Evolutionary conservation across 2,113 vertebrate species (phyloP).

Genomic region (Balaeniceps rex): DNA sequence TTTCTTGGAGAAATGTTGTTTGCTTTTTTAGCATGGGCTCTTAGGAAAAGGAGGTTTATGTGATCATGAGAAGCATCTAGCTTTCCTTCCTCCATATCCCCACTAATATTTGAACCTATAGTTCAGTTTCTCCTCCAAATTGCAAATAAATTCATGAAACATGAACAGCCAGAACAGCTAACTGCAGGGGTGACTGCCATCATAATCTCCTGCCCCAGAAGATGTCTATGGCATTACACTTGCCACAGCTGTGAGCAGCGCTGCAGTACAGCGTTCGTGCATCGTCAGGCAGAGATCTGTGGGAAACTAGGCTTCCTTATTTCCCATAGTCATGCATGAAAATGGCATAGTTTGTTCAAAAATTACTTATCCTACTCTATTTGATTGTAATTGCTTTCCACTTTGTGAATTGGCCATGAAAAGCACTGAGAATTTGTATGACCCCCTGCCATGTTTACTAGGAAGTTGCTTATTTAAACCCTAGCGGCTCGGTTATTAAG

Average conservation of each 20-base stretch:
- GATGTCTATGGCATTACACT: not conserved
- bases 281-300: not conserved
- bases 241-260: not conserved
- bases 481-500: not conserved
- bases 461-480: not conserved
- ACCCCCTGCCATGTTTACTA: not conserved
- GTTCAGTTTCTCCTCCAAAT: not conserved
- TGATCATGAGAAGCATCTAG: not conserved
- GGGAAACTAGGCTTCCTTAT: not conserved
- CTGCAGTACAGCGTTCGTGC: not conserved
- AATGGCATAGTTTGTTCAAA: not conserved
- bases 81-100: not conserved
- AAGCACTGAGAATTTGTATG: not conserved
- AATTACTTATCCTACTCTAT: not conserved
- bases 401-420: not conserved
- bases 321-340: not conserved
- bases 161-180: not conserved
- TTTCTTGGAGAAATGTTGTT: not conserved
- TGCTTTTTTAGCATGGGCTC: not conserved
- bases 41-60: not conserved
- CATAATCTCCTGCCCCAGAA: not conserved
- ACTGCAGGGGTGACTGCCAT: not conserved
- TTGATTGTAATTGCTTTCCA: not conserved
- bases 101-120: not conserved
- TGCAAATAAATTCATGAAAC: not conserved